Evolutionary conservation across 2,888 invertebrate genomes (phyloP), one percentile per base, ranked within the genome.

Genomic region (Caenorhabditis sp.): DNA sequence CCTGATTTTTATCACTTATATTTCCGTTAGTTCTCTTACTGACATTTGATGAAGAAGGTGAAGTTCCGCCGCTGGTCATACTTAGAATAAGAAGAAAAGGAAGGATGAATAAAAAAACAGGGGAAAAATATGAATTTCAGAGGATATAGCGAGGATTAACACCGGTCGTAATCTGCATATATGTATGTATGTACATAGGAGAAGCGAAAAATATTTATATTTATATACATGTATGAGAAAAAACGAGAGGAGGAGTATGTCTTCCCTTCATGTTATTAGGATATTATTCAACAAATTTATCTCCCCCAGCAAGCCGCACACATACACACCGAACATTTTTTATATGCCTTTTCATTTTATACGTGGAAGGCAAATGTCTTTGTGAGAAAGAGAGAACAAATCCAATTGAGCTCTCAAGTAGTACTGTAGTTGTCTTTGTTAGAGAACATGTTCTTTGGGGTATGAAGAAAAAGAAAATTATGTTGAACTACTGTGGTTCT

Each of bases 151-250:
- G 65, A 62, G 65, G 70, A 70, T 70, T 66, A 66, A 54, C 61
- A 66, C 65, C 70, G 62, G 57, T 43, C 23, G 58, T 70, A 70
- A 70, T 70, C 70, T 70, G 66, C 70, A 70, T 70, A 70, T 70
- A 43, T 43, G 43, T 43, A 43, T 43, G 43, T 43, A 43, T 43
- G 43, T 43, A 17, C 14, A 43, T 17, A 43, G 43, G 17, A 43
- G 43, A 43, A 43, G 43, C 43, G 43, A 43, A 43, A 36, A 43
- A 43, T 31, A 31, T 31, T 31, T 31, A 31, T 31, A 31, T 31
- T 31, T 31, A 31, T 31, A 7, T 31, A 10, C 5, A 31, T 31
- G 31, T 31, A 31, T 31, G 31, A 31, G 31, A 31, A 31, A n/a
- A 31, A 31, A 31, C 31, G 31, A 31, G 31, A 17, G 43, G 43